These are phyloP conservation scores for Eupithecia insigniata DNA, from an alignment of 2,888 invertebrate genomes.

Conservation along the genomic window DNA sequence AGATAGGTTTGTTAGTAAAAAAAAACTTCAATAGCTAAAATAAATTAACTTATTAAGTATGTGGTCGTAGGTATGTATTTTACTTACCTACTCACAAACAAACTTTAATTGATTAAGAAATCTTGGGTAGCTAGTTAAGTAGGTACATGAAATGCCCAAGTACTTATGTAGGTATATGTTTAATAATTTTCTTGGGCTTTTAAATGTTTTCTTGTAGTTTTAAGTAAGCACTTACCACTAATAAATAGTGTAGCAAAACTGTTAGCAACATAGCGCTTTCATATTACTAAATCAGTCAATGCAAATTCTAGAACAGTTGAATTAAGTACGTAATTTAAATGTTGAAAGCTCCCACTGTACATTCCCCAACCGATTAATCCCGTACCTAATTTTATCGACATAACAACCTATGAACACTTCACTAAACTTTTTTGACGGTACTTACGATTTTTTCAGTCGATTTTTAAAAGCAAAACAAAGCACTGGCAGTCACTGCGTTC, in stretches of 20 bases:
- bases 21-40: background rate
- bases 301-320: background rate
- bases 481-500: conserved; percentile 49
- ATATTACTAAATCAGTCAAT: background rate
- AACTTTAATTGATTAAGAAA: background rate
- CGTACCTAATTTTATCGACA: background rate
- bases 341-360: background rate
- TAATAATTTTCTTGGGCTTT: background rate
- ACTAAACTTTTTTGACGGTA: conserved; percentile 34
- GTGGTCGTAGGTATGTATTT: too few species aligned
- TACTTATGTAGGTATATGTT: background rate
- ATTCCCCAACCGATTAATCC: background rate
- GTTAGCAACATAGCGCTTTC: background rate
- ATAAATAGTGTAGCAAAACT: background rate
- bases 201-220: background rate
- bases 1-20: background rate
- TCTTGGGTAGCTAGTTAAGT: background rate
- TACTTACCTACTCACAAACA: background rate
- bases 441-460: conserved; percentile 58
- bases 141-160: too few species aligned
- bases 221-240: too few species aligned
- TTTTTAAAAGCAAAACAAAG: conserved; percentile 47
- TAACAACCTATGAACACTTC: background rate
- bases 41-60: too few species aligned
- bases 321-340: background rate